Conservation (phyloP, 2,888 invertebrate species). For the Epirrhoe alternata region DNA sequence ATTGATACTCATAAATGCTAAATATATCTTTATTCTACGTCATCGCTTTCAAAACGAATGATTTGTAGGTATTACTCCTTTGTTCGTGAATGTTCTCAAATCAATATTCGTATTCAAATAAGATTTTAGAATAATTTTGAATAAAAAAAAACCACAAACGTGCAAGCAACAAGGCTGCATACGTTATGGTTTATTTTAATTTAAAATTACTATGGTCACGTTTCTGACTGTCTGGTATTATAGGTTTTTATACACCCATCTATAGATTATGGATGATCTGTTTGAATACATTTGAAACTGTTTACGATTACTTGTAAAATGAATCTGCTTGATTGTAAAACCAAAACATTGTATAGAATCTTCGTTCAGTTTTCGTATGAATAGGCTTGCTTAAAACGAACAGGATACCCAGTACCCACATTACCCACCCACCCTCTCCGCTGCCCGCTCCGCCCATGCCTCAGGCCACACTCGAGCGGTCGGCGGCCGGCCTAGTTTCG, state of each 20-base stretch:
- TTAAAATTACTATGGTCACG: conserved; percentile 29
- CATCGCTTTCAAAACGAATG: neutral
- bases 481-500: conserved; percentile 84
- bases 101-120: conserved; percentile 25
- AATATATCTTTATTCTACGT: neutral
- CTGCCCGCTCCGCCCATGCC: conserved; percentile 33
- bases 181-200: conserved; percentile 26
- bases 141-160: conserved; percentile 24
- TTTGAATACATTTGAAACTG: conserved; percentile 10
- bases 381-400: neutral
- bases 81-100: conserved; percentile 25
- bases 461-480: conserved; percentile 61
- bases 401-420: too few relatives aligned
- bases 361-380: neutral
- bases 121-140: conserved; percentile 16
- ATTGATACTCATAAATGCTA: neutral
- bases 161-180: conserved; percentile 32
- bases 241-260: conserved; percentile 19
- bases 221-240: conserved; percentile 31
- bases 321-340: neutral
- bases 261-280: conserved; percentile 15
- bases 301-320: neutral
- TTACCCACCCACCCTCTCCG: conserved; percentile 1
- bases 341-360: neutral
- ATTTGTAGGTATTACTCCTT: conserved; percentile 2